Base-by-base conservation (phyloP, 1,140 invertebrate species). In the Holcopasites calliopsidis region DNA sequence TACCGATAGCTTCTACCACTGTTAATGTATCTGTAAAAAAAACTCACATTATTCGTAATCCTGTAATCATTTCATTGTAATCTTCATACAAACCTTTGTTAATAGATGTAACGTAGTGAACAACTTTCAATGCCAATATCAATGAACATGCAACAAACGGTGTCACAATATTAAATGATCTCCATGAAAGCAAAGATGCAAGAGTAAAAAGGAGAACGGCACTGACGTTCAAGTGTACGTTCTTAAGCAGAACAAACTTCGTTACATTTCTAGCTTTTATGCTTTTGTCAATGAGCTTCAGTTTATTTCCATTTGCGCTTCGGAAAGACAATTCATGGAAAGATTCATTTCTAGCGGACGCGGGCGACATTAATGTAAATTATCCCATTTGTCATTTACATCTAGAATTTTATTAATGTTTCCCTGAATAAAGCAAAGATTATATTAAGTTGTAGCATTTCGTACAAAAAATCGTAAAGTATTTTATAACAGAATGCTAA, bases 1-100 rank as follows among this genome's bases (percentile, higher is more conserved):
- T 82, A 13, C 93, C 93, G 50, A 94, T 86, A 66, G 92, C 90
- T 86, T 92, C 88, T 35, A 94, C 90, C 35, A 93, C 85, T 35
- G 92, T 84, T 21, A 94, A 54, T 6, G 89, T 92, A 84, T 93
- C 93, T 90, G 80, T 87, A 83, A 79, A 74, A 58, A 33, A 66
- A 42, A 74, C 44, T 2, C 26, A 55, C 55, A 35, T 0, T 40
- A 13, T 38, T 69, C 44, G 80, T n/a, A 47, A 3, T 47, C 44
- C 11, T 47, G 44, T 16, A 47, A 2, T 64, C 3, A 35, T n/a
- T 54, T 55, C 47, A 28, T 35, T 10, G 8, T 42, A 52, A 52
- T 60, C 55, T 61, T 11, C 57, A 18, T 40, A 76, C 76, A 44
- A 35, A 85, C 86, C 85, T 61, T 82, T 77, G 16, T 73, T 84